Conservation (phyloP, 1,140 invertebrate species). For the Eurosta solidaginis region DNA sequence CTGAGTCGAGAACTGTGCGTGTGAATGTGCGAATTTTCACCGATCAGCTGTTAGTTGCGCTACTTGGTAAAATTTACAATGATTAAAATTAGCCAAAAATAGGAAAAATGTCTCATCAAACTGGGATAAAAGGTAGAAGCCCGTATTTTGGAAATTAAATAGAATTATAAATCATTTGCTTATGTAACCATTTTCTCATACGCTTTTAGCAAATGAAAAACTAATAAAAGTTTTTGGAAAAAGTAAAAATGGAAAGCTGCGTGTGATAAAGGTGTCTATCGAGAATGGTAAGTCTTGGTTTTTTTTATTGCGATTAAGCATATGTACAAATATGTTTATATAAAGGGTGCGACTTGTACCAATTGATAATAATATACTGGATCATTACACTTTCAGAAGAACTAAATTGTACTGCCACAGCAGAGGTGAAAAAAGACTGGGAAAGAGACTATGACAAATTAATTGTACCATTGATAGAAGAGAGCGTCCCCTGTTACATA, state of each 20-base stretch:
- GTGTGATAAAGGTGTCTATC: conserved; percentile 82
- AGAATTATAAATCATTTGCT: background rate
- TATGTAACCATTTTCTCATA: too few species aligned
- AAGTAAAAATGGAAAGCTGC: conserved; percentile 77
- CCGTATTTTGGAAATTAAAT: background rate
- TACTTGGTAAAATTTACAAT: too few species aligned
- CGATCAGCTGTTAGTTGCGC: too few species aligned
- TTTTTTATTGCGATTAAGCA: conserved; percentile 33
- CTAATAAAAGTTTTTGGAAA: conserved; percentile 81
- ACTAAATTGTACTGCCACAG: conserved; percentile 70
- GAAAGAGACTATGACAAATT: conserved; percentile 86
- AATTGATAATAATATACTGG: conserved; percentile 3
- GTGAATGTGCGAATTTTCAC: too few species aligned
- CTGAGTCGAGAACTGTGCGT: too few species aligned
- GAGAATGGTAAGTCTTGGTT: conserved; percentile 72
- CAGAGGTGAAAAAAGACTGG: conserved; percentile 77
- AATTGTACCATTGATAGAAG: conserved; percentile 76
- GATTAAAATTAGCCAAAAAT: conserved; percentile 24
- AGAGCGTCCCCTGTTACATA: conserved; percentile 91
- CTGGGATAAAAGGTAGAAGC: conserved; percentile 71
- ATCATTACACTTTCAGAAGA: conserved; percentile 72
- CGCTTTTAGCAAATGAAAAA: conserved; percentile 77
- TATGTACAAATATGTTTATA: too few species aligned
- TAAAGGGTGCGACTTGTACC: background rate
- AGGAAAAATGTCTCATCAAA: conserved; percentile 76